Evolutionary conservation across 2,888 invertebrate species (phyloP).

Genomic region (Lampropteryx suffumata): DNA sequence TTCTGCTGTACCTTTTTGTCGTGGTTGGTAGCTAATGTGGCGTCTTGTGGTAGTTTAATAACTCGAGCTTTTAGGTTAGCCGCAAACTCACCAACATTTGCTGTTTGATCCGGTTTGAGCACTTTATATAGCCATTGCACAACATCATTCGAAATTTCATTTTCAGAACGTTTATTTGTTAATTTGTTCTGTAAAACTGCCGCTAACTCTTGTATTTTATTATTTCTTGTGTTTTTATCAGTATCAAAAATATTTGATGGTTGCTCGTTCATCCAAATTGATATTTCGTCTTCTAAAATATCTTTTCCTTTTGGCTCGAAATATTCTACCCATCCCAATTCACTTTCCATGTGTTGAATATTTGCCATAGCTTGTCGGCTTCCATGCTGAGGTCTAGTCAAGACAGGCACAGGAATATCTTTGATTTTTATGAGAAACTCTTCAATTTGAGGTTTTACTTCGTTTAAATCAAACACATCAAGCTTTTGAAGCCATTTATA

Average conservation of each 20-base stretch:
- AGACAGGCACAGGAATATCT: conserved; percentile 38
- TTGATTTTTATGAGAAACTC: conserved; percentile 38
- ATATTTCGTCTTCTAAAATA: conserved; percentile 56
- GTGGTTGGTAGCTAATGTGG: conserved; percentile 35
- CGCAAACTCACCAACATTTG: conserved; percentile 39
- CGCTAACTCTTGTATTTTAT: conserved; percentile 48
- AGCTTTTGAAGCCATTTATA: conserved; percentile 51
- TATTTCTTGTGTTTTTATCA: conserved; percentile 35
- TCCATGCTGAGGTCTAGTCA: conserved; percentile 47
- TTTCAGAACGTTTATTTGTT: conserved; percentile 36
- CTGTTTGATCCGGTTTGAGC: conserved; percentile 39
- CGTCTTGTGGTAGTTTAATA: conserved; percentile 44
- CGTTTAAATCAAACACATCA: conserved; percentile 42
- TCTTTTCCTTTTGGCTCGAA: conserved; percentile 43
- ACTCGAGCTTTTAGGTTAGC: conserved; percentile 45
- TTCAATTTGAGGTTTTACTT: conserved; percentile 41
- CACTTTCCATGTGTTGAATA: conserved; percentile 34
- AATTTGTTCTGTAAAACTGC: conserved; percentile 40
- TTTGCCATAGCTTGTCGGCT: conserved; percentile 47
- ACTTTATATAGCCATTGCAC: conserved; percentile 45
- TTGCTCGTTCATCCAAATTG: conserved; percentile 58
- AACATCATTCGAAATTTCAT: conserved; percentile 42
- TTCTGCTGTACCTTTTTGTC: conserved; percentile 32
- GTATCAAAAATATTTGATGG: conserved; percentile 42
- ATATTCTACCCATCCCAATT: conserved; percentile 30